Percentiles rank a stretch among this genome's conserved stretches.
Evolutionary conservation across 2,888 invertebrate genomes (phyloP).

Genomic region (Pediacus dermestoides): DNA sequence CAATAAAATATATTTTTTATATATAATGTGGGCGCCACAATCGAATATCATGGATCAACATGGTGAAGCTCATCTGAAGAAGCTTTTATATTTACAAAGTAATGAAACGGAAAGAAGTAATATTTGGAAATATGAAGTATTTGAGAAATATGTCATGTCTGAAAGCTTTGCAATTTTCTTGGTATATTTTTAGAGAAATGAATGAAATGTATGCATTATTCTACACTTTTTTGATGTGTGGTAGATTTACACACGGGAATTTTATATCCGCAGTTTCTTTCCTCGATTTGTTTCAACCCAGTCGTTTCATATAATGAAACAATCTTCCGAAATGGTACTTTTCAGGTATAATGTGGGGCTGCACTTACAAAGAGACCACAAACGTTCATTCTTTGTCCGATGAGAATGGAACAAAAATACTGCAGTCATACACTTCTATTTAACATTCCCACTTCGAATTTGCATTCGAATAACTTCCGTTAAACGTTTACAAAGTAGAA

Average conservation of each 20-base stretch:
- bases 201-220: constrained; percentile 9
- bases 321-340: constrained; percentile 27
- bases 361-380: constrained; percentile 14
- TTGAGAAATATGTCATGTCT: constrained; percentile 1
- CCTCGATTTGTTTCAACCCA: constrained; percentile 31
- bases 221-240: constrained; percentile 8
- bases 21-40: too few species aligned
- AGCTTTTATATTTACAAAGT: neutral
- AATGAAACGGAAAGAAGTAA: constrained; percentile 3
- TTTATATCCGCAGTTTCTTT: constrained; percentile 10
- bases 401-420: constrained; percentile 26
- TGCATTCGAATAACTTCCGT: constrained; percentile 28
- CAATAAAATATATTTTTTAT: too few species aligned
- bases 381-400: constrained; percentile 15
- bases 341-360: constrained; percentile 17
- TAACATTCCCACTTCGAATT: constrained; percentile 22
- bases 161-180: constrained; percentile 7
- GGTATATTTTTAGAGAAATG: constrained; percentile 4
- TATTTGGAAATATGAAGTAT: constrained; percentile 2
- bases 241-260: constrained; percentile 7
- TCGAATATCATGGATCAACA: too few species aligned
- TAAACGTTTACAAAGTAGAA: constrained; percentile 25
- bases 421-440: constrained; percentile 12
- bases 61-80: too few species aligned
- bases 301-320: constrained; percentile 33